These are phyloP conservation scores for Notothenia coriiceps DNA, from an alignment of 2,113 vertebrate genomes.

Conservation along the genomic window DNA sequence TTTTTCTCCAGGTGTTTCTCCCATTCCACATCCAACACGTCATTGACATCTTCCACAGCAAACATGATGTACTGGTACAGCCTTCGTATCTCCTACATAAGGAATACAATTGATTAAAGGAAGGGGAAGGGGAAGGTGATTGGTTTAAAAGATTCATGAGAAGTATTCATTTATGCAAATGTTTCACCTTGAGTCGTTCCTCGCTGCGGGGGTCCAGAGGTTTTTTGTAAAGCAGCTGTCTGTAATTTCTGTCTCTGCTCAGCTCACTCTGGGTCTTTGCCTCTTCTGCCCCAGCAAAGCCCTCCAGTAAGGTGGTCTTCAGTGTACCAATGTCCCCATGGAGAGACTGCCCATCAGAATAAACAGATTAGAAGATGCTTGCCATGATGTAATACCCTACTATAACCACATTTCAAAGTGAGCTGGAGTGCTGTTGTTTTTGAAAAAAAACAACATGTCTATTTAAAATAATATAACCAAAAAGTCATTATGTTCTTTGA, in stretches of 20 bases:
- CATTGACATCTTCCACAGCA: constrained; percentile 96
- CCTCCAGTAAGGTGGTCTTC: constrained; percentile 93
- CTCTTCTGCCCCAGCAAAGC: constrained; percentile 93
- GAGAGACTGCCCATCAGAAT: constrained; percentile 85
- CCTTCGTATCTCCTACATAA: constrained; percentile 90
- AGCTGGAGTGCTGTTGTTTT: too few species aligned
- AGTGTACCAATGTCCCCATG: constrained; percentile 92
- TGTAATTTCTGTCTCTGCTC: constrained; percentile 86
- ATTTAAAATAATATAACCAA: too few species aligned
- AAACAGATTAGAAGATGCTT: neutral
- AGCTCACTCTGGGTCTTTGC: constrained; percentile 89
- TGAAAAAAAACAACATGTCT: too few species aligned
- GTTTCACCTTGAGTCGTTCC: constrained; percentile 92
- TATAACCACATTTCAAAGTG: neutral
- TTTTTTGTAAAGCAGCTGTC: constrained; percentile 93
- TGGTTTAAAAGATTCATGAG: neutral
- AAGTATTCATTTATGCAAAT: neutral
- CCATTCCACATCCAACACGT: constrained; percentile 95
- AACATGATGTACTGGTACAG: constrained; percentile 94
- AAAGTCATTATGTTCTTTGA: neutral
- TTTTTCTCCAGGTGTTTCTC: constrained; percentile 93
- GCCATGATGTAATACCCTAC: too few species aligned
- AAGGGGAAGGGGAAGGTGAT: neutral
- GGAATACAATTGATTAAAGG: neutral
- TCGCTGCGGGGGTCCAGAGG: constrained; percentile 95